phyloP scores from a whole-genome alignment of 2,888 invertebrate genomes.

The Hoplodrina ambigua region DNA sequence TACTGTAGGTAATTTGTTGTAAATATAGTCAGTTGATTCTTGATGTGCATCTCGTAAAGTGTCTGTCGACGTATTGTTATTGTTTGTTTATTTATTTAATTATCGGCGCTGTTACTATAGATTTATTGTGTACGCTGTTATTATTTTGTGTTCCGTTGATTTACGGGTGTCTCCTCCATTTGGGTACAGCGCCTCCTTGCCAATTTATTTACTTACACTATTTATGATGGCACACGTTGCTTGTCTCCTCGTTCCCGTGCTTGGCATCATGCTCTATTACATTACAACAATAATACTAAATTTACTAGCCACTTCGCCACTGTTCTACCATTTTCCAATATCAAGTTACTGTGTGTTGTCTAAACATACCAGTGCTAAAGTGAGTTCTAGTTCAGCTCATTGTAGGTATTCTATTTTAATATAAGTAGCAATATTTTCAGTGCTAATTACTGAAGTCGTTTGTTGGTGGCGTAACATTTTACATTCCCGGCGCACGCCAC shows the following conservation, averaged over 20 bases:
- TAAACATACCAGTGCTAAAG: conserved; percentile 31
- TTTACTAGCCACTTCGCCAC: conserved; percentile 35
- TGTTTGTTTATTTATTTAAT: conserved; percentile 50
- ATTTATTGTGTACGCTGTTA: conserved; percentile 74
- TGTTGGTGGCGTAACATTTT: conserved; percentile 21
- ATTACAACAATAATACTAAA: conserved; percentile 45
- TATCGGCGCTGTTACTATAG: conserved; percentile 65
- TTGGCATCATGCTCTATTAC: conserved; percentile 57
- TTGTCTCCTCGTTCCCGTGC: conserved; percentile 57
- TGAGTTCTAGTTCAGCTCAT: conserved; percentile 29
- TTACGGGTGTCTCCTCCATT: conserved; percentile 68
- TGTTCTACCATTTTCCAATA: conserved; percentile 45
- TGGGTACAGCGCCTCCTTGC: conserved; percentile 70
- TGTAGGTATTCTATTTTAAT: conserved; percentile 57
- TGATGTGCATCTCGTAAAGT: conserved; percentile 24
- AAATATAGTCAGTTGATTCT: conserved; percentile 32
- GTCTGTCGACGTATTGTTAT: conserved; percentile 36
- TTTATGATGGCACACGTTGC: conserved; percentile 70
- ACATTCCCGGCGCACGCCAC: conserved; percentile 13
- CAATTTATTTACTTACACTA: conserved; percentile 66
- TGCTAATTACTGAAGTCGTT: conserved; percentile 52
- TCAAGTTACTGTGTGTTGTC: conserved; percentile 48
- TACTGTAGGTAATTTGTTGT: conserved; percentile 4
- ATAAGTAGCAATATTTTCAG: conserved; percentile 50
- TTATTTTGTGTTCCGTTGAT: conserved; percentile 75